Conservation (phyloP, 1,140 invertebrate species). For the Tetragonula clypearis region DNA sequence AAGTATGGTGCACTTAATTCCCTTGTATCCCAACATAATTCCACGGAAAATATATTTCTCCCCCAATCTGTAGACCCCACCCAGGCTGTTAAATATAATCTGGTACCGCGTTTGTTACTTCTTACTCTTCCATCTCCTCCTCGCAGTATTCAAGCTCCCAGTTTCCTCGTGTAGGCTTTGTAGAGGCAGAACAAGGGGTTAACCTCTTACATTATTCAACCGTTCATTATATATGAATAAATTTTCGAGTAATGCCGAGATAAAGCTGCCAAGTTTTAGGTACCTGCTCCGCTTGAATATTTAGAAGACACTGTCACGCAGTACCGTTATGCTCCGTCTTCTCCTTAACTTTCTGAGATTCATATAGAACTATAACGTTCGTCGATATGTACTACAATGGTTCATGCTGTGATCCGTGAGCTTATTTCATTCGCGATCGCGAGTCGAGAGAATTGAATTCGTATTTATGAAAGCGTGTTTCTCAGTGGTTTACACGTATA, state of each 20-base stretch:
- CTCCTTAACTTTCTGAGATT: slow-evolving; percentile 73
- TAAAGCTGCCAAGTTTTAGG: slow-evolving; percentile 83
- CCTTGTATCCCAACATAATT: slow-evolving; percentile 75
- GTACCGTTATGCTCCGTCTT: slow-evolving; percentile 81
- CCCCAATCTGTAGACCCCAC: slow-evolving; percentile 68
- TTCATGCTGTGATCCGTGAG: background rate
- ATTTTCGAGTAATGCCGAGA: slow-evolving; percentile 83
- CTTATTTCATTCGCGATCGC: background rate
- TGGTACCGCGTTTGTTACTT: slow-evolving; percentile 79
- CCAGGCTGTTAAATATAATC: slow-evolving; percentile 79
- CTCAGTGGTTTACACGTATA: background rate
- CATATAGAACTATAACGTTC: slow-evolving; percentile 46
- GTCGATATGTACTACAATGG: slow-evolving; percentile 48
- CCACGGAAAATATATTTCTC: slow-evolving; percentile 76
- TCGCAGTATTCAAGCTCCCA: slow-evolving; percentile 65
- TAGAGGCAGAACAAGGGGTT: slow-evolving; percentile 81
- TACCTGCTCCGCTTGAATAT: slow-evolving; percentile 79
- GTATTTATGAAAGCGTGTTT: background rate
- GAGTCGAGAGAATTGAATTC: no score
- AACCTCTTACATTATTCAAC: slow-evolving; percentile 80
- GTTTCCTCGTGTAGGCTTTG: slow-evolving; percentile 74
- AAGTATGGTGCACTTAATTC: slow-evolving; percentile 79
- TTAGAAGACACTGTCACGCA: slow-evolving; percentile 81
- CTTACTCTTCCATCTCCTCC: slow-evolving; percentile 72
- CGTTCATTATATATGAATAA: slow-evolving; percentile 83